Conservation (phyloP, 2,888 invertebrate genomes). For the Trissoscelio sp. region DNA sequence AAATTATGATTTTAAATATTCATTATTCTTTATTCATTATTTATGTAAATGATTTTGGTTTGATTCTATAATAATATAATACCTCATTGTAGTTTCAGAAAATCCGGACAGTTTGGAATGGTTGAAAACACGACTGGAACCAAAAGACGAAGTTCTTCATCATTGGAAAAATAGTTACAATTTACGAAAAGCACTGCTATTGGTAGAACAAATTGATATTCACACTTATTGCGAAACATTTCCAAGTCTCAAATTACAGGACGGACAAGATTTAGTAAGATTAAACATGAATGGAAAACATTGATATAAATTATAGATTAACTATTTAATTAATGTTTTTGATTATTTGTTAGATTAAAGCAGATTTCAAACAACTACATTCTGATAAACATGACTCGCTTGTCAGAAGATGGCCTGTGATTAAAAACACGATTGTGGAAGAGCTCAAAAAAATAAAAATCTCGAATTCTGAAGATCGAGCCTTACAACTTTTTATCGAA, state of each 20-base stretch:
- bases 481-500: constrained; percentile 12
- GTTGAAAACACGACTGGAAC: constrained; percentile 12
- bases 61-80: not conserved
- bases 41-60: not conserved
- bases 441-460: constrained; percentile 7
- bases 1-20: not conserved
- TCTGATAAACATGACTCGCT: not conserved
- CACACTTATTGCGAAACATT: constrained; percentile 13
- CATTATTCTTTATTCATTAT: not conserved
- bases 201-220: not conserved
- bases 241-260: constrained; percentile 16
- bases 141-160: constrained; percentile 2
- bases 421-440: not conserved
- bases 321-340: constrained; percentile 3
- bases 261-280: constrained; percentile 28
- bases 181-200: constrained; percentile 12
- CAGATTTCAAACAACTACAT: not conserved
- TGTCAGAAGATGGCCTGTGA: constrained; percentile 12
- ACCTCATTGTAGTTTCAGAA: not conserved
- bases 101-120: constrained; percentile 9
- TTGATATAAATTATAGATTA: not conserved
- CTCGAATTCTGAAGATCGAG: constrained; percentile 19
- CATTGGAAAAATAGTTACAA: constrained; percentile 9
- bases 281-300: not conserved
- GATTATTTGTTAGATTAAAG: constrained; percentile 2